Evolutionary conservation across 2,113 vertebrate genomes (phyloP), one percentile per base, ranked within the genome.

Genomic region (Brevimyrus niger): DNA sequence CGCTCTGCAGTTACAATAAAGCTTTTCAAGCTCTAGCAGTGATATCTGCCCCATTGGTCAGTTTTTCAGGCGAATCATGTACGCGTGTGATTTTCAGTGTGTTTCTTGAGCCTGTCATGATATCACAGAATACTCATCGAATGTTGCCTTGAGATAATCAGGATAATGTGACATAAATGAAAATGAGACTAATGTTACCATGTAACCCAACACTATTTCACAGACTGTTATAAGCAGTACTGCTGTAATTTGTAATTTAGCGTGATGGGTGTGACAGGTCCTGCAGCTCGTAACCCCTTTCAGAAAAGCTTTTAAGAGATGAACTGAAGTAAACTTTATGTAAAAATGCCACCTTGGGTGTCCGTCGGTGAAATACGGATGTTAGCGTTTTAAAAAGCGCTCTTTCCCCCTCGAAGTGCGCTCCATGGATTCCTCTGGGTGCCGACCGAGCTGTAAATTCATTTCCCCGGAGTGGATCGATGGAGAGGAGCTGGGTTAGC

Each of bases 401-500:
- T 84, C 17, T 47, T 87, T 87, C 53, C 31, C 42, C 23, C 13
- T 50, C 3, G 42, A 21, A 88, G 44, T 27, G 61, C 8, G 47
- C 58, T 73, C 19, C 44, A 35, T 35, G 50, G 69, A 88, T 76
- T 48, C 46, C 58, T 65, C 87, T 19, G 42, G 46, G 38, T 50
- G 27, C n/a, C 6, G 61, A n/a, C 87, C 31, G 13, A 88, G 87
- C 61, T 38, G n/a, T 88, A 27, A 17, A 73, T 73, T 88, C 9
- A 73, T 73, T 76, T 88, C 21, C 58, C 42, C 35, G n/a, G 44
- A 73, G 87, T 88, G 46, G 87, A 73, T 88, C 58, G n/a, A 35
- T 50, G 3, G 44, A 17, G 35, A 80, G 91, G 92, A 92, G 93
- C 91, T 89, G 90, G 93, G 88, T 89, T 89, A 91, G 89, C 83